Conservation (phyloP, 2,888 invertebrate species). For the Cerastis leucographa region DNA sequence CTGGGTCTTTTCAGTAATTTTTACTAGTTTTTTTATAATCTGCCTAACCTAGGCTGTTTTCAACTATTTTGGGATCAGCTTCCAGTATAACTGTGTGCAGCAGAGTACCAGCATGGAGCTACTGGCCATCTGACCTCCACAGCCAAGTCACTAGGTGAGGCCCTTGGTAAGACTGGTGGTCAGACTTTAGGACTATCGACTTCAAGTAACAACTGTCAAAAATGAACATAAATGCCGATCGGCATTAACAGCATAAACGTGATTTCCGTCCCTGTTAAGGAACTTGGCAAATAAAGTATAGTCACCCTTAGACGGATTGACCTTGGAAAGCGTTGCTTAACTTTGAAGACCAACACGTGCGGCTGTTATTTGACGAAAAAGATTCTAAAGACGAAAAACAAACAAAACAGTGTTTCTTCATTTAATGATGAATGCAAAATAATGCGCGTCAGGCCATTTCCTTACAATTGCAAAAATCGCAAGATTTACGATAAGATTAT, state of each 20-base stretch:
- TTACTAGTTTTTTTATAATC: not conserved
- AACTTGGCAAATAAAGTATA: not conserved
- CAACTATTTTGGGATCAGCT: not conserved
- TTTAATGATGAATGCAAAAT: not conserved
- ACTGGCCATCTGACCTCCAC: not conserved
- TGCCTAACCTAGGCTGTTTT: not conserved
- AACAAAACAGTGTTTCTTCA: not conserved
- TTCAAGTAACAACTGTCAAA: not conserved
- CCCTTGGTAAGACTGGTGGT: not conserved
- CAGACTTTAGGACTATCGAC: not conserved
- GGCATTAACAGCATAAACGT: not conserved
- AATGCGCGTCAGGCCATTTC: not conserved
- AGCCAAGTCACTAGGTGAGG: not conserved
- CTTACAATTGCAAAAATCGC: not conserved
- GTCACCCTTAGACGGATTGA: not conserved
- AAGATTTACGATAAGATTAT: slow-evolving; percentile 7
- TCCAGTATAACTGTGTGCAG: not conserved
- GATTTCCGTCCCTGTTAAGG: not conserved
- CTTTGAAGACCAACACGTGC: too few relatives aligned
- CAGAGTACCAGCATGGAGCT: not conserved
- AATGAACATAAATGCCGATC: not conserved
- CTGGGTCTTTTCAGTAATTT: not conserved
- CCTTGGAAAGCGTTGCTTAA: too few relatives aligned
- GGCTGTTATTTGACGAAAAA: not conserved
- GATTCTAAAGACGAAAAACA: not conserved